phyloP scores from a whole-genome alignment of 2,888 invertebrate species.

The Dioctria linearis region DNA sequence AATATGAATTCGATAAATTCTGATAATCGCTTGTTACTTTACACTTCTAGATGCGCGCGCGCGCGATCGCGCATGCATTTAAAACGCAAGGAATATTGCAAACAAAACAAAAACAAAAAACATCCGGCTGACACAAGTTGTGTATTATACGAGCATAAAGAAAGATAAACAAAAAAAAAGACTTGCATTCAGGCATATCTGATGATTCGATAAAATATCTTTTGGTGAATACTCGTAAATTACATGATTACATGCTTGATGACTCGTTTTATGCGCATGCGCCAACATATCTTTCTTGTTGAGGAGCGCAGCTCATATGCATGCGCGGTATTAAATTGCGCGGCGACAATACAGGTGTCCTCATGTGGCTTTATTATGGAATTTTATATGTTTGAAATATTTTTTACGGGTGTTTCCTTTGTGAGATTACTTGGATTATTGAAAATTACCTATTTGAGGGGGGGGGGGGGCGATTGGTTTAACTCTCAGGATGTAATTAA shows the following conservation, averaged over 20 bases:
- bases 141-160: background rate
- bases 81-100: background rate
- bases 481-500: no score
- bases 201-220: constrained; percentile 44
- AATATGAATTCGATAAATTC: no score
- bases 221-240: constrained; percentile 41
- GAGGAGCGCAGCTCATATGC: background rate
- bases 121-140: constrained; percentile 1
- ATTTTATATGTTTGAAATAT: no score
- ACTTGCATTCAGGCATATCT: background rate
- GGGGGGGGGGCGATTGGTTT: no score
- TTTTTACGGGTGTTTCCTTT: no score
- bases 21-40: no score
- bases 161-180: background rate
- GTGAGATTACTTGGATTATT: no score
- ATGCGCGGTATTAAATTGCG: background rate
- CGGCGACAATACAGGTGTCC: constrained; percentile 8
- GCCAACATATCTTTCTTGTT: constrained; percentile 24
- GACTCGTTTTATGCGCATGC: constrained; percentile 33
- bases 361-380: background rate
- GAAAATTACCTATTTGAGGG: no score
- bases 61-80: no score
- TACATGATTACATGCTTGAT: constrained; percentile 36
- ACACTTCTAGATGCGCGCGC: no score
- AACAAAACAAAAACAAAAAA: background rate